These are phyloP conservation scores for Marisa cornuarietis DNA, from an alignment of 1,140 invertebrate genomes.

Conservation along the genomic window DNA sequence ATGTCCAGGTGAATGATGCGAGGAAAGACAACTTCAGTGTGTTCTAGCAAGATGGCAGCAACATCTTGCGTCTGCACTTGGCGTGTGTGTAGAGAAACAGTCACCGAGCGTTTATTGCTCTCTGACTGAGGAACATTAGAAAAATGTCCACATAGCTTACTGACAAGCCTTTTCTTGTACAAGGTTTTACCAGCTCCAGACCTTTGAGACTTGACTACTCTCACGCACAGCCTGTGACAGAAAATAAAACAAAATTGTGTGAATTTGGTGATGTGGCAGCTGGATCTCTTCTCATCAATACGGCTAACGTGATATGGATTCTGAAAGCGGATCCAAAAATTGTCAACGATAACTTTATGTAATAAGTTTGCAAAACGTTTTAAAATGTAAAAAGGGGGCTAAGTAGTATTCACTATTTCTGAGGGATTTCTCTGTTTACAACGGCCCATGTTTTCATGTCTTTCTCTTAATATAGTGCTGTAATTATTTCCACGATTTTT, in stretches of 20 bases:
- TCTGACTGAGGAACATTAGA: neutral
- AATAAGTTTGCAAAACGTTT: too few relatives aligned
- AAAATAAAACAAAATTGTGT: neutral
- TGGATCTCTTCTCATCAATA: too few relatives aligned
- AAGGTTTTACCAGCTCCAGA: slow-evolving; percentile 60
- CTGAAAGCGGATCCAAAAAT: neutral
- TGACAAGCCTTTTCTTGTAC: slow-evolving; percentile 39
- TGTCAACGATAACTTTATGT: neutral
- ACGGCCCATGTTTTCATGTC: neutral
- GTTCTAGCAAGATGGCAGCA: slow-evolving; percentile 33
- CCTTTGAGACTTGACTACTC: slow-evolving; percentile 52
- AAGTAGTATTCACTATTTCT: neutral
- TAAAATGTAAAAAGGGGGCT: too few relatives aligned
- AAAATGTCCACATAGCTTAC: slow-evolving; percentile 18
- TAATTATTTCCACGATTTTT: neutral
- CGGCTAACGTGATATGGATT: neutral
- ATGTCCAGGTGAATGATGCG: slow-evolving; percentile 58
- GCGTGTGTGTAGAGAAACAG: slow-evolving; percentile 49
- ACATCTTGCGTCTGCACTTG: slow-evolving; percentile 32
- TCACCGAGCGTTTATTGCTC: neutral
- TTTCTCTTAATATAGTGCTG: neutral
- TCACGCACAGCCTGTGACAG: slow-evolving; percentile 41
- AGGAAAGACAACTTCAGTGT: slow-evolving; percentile 34
- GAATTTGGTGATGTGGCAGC: neutral
- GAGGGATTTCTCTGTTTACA: neutral